Evolutionary conservation across 2,113 vertebrate genomes (phyloP).

Genomic region (Mustela lutreola): DNA sequence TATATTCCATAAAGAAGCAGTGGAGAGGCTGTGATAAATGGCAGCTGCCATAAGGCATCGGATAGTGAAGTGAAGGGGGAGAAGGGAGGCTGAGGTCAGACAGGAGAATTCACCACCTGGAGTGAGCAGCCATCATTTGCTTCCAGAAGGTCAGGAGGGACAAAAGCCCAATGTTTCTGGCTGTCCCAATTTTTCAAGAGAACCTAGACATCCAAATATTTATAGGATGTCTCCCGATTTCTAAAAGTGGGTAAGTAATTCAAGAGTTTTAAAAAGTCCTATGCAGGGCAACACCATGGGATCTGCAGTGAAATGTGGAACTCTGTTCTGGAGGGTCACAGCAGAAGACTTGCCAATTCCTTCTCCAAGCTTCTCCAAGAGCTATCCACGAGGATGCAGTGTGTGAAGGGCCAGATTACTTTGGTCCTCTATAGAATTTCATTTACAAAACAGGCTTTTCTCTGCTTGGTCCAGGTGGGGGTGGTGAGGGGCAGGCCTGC

Average conservation of each 20-base stretch:
- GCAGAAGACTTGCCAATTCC: neutral
- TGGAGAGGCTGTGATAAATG: neutral
- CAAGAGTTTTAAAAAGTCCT: neutral
- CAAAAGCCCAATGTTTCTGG: neutral
- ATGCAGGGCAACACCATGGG: neutral
- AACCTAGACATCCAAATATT: neutral
- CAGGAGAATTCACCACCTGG: neutral
- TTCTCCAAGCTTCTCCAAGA: neutral
- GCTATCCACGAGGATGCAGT: neutral
- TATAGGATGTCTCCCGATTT: neutral
- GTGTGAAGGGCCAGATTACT: neutral
- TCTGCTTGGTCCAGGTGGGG: neutral
- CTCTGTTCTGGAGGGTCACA: neutral
- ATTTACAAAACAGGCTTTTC: neutral
- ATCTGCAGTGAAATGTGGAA: neutral
- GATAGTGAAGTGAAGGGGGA: neutral
- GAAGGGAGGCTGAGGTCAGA: neutral
- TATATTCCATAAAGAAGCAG: neutral
- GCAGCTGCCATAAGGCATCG: neutral
- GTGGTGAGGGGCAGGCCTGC: neutral
- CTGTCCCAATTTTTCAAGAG: neutral
- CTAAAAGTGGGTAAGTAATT: neutral
- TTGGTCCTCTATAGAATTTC: neutral
- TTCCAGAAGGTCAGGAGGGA: neutral
- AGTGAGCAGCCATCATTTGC: neutral